These are phyloP conservation scores for Anthoscopus minutus DNA, from an alignment of 2,113 vertebrate genomes.

Conservation along the genomic window DNA sequence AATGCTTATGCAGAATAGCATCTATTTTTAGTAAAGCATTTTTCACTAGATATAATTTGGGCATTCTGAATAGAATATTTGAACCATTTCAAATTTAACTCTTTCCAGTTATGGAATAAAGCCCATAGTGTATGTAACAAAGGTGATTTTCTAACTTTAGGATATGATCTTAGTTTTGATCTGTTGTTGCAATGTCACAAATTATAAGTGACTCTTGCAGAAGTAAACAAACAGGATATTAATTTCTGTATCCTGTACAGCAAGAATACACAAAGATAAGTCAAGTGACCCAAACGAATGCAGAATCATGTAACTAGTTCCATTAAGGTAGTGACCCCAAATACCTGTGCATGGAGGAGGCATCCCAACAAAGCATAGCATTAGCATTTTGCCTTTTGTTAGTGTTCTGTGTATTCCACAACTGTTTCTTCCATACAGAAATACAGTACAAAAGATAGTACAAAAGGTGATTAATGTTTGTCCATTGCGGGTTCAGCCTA, in stretches of 20 bases:
- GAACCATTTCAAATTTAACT: background rate
- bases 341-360: background rate
- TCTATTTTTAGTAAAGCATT: conserved; percentile 55
- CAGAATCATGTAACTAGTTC: background rate
- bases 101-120: background rate
- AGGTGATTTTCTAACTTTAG: conserved; percentile 3
- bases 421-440: background rate
- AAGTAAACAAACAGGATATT: background rate
- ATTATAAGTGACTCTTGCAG: background rate
- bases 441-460: background rate
- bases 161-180: background rate
- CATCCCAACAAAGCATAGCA: background rate
- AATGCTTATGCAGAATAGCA: conserved; percentile 30
- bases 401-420: background rate
- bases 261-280: background rate
- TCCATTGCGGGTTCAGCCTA: background rate
- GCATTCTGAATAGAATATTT: background rate
- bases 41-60: conserved; percentile 35
- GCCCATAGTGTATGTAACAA: background rate
- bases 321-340: background rate
- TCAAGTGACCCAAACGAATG: background rate
- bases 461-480: background rate
- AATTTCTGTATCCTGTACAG: background rate
- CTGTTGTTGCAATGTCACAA: background rate
- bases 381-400: background rate